phyloP scores from a whole-genome alignment of 2,797 vertebrate species.

The Thalassophryne amazonica region DNA sequence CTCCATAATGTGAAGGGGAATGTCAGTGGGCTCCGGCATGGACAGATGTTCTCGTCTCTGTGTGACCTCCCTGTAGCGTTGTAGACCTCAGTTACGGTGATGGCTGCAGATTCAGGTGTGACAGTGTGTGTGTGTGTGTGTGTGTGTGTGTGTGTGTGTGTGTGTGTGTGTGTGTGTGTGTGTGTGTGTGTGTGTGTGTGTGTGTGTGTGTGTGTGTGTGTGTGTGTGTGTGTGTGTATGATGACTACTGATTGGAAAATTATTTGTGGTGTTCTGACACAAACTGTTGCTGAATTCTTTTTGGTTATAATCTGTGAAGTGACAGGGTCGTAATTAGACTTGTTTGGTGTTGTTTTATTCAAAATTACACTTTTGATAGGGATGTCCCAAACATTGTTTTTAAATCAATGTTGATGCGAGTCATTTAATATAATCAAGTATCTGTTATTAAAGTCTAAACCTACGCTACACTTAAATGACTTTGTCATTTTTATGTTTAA shows the following conservation, averaged over 20 bases:
- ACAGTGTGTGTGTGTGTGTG: constrained; percentile 17
- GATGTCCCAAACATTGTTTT: too few relatives aligned
- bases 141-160: too few relatives aligned
- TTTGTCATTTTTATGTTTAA: neutral
- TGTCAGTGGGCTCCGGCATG: constrained; percentile 52
- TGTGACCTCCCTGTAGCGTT: constrained; percentile 45
- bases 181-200: too few relatives aligned
- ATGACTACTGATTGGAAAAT: too few relatives aligned
- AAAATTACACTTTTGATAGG: constrained; percentile 9
- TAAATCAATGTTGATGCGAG: too few relatives aligned
- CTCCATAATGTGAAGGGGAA: constrained; percentile 46
- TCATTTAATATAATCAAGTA: too few relatives aligned
- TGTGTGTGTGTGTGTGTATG: too few relatives aligned
- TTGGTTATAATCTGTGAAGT: constrained; percentile 1
- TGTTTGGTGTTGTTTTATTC: neutral
- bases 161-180: too few relatives aligned
- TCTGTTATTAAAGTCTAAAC: too few relatives aligned
- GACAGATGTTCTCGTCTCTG: constrained; percentile 39
- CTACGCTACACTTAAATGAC: neutral
- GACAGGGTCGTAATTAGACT: neutral
- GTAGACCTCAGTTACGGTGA: constrained; percentile 33
- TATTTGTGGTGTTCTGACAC: too few relatives aligned
- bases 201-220: too few relatives aligned
- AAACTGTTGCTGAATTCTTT: too few relatives aligned
- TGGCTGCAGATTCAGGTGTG: constrained; percentile 24